A percentile compares a stretch with the other conserved stretches of the same genome.
Evolutionary conservation across 2,797 vertebrate genomes (phyloP).

Genomic region (Falco rusticolus): DNA sequence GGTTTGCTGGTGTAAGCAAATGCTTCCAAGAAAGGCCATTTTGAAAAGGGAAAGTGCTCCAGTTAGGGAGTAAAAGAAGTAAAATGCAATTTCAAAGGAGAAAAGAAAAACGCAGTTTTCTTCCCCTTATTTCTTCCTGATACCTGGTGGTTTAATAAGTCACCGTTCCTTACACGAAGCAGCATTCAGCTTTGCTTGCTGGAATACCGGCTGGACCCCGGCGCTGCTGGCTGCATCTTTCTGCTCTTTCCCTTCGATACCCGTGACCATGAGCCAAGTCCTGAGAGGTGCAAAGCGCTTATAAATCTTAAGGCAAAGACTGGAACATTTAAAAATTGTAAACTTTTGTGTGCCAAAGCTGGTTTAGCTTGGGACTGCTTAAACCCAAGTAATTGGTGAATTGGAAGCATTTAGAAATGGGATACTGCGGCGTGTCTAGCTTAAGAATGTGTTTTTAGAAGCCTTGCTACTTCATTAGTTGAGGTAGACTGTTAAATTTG

Average conservation of each 20-base stretch:
- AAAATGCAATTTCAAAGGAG: background rate
- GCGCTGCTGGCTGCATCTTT: fast-evolving
- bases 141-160: background rate
- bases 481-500: background rate
- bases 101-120: background rate
- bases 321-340: background rate
- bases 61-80: background rate
- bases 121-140: background rate
- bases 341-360: background rate
- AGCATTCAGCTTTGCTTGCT: background rate
- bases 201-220: background rate
- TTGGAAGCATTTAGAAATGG: background rate
- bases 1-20: background rate
- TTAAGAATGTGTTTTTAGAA: background rate
- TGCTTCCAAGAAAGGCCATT: conserved; percentile 10
- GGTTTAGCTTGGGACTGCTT: background rate
- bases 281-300: conserved; percentile 1
- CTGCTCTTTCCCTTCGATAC: background rate
- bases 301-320: background rate
- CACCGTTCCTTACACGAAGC: background rate
- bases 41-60: background rate
- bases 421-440: background rate
- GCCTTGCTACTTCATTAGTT: background rate
- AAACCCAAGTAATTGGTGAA: background rate
- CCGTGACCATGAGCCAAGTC: background rate